Evolutionary conservation across 2,888 invertebrate genomes (phyloP).

Genomic region (Notodonta dromedarius): DNA sequence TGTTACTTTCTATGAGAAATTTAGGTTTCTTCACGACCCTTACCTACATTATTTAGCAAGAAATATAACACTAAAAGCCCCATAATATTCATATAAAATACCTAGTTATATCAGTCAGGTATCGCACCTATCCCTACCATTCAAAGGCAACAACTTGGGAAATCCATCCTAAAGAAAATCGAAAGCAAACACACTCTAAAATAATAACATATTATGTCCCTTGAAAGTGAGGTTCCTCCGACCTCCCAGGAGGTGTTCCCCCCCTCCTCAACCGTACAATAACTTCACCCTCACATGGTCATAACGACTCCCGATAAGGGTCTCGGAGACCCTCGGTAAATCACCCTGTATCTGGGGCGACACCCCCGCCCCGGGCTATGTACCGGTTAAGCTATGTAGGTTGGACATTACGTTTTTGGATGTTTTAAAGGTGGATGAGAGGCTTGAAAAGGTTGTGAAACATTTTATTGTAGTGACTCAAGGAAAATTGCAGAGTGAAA

Average conservation of each 20-base stretch:
- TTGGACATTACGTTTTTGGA: constrained; percentile 60
- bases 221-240: constrained; percentile 67
- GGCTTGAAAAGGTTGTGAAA: background rate
- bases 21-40: too few species aligned
- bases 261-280: constrained; percentile 63
- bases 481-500: background rate
- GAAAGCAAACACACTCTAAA: constrained; percentile 67
- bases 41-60: too few species aligned
- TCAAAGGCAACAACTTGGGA: background rate
- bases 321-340: constrained; percentile 79
- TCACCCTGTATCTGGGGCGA: constrained; percentile 80
- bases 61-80: too few species aligned
- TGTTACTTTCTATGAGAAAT: too few species aligned
- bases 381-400: constrained; percentile 47
- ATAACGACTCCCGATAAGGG: constrained; percentile 83
- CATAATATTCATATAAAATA: too few species aligned
- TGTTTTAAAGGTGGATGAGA: background rate
- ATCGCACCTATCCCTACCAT: too few species aligned
- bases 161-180: constrained; percentile 58
- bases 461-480: background rate
- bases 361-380: constrained; percentile 66
- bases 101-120: too few species aligned
- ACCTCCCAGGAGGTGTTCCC: constrained; percentile 48
- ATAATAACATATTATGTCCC: constrained; percentile 81
- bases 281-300: constrained; percentile 83